Percentiles rank a stretch among this genome's conserved stretches.
These are phyloP conservation scores for Cydia splendana DNA, from an alignment of 1,140 invertebrate genomes.

Conservation along the genomic window DNA sequence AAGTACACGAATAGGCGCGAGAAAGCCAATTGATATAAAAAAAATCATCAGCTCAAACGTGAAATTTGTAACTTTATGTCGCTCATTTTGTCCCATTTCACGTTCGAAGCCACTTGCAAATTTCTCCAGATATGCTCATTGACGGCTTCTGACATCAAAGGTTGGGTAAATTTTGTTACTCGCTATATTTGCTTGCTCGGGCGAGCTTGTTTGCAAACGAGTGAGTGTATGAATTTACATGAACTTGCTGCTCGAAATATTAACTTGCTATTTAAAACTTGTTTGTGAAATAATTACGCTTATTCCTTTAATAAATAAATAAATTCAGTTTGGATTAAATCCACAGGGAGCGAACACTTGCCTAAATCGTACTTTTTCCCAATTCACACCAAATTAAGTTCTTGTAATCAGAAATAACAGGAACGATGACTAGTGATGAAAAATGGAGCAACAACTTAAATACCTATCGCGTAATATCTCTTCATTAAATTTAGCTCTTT, in stretches of 20 bases:
- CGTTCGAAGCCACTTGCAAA: slow-evolving; percentile 30
- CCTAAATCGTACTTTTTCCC: too few relatives aligned
- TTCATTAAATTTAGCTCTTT: too few relatives aligned
- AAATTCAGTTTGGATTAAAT: background rate
- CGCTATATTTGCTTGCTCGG: slow-evolving; percentile 17
- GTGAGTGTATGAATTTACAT: slow-evolving; percentile 1
- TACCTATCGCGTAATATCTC: too few relatives aligned
- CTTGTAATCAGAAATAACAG: too few relatives aligned
- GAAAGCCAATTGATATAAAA: slow-evolving; percentile 18
- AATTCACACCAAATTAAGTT: too few relatives aligned
- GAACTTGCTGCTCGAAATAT: background rate
- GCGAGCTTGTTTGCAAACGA: slow-evolving; percentile 16
- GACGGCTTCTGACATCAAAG: slow-evolving; percentile 25
- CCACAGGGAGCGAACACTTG: too few relatives aligned
- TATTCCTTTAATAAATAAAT: background rate
- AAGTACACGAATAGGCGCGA: background rate
- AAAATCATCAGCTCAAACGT: slow-evolving; percentile 18
- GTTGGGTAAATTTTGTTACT: slow-evolving; percentile 27
- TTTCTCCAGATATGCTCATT: slow-evolving; percentile 26
- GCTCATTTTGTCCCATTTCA: slow-evolving; percentile 30
- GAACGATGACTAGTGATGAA: too few relatives aligned
- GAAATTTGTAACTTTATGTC: slow-evolving; percentile 24
- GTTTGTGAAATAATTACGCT: background rate
- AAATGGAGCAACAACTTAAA: too few relatives aligned
- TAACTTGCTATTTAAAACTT: background rate